Conservation (phyloP, 2,113 vertebrate species). For the human region GRCh38 chr6:56589001-56589500, state of each 20-base stretch:
- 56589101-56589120: neutral
- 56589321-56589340: neutral
- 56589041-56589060: no score
- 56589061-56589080: neutral
- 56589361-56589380: neutral
- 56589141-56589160: neutral
- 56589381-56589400: neutral
- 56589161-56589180: neutral
- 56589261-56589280: neutral
- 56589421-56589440: neutral
- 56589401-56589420: neutral
- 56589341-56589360: neutral
- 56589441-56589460: neutral
- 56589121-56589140: neutral
- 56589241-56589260: neutral
- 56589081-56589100: neutral
- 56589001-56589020: neutral
- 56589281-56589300: neutral
- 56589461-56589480: neutral
- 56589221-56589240: neutral
- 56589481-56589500: neutral
- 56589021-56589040: neutral
- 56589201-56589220: neutral
- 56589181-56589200: neutral
- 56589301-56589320: neutral